Percentiles rank a stretch among this genome's conserved stretches.
These are phyloP conservation scores for Drosophila lutescens DNA, from an alignment of 2,888 invertebrate species.

Conservation along the genomic window DNA sequence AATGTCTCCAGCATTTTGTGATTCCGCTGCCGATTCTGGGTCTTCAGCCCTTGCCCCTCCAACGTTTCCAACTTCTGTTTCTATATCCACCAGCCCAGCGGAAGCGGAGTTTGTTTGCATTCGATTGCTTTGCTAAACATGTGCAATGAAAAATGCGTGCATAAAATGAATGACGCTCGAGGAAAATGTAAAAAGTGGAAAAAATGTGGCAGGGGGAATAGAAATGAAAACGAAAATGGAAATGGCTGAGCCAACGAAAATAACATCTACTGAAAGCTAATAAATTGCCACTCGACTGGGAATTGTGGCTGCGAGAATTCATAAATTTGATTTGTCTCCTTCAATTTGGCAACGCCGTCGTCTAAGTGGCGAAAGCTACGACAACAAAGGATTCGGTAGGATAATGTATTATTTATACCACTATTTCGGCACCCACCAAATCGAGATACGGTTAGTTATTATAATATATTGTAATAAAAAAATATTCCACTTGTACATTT, in stretches of 20 bases:
- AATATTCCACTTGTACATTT: too few species aligned
- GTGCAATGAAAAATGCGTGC: conserved; percentile 63
- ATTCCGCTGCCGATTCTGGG: conserved; percentile 20
- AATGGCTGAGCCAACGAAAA: conserved; percentile 23
- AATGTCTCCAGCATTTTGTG: conserved; percentile 37
- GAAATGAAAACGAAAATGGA: conserved; percentile 9
- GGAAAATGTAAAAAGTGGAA: conserved; percentile 4
- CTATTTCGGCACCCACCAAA: neutral
- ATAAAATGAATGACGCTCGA: conserved; percentile 35
- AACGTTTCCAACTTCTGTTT: neutral
- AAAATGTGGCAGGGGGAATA: neutral
- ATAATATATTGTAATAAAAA: too few species aligned
- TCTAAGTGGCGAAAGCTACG: conserved; percentile 1
- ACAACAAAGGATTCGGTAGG: neutral
- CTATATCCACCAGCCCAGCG: neutral
- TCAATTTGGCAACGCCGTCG: conserved; percentile 4
- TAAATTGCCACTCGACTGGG: conserved; percentile 30
- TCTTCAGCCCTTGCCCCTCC: neutral
- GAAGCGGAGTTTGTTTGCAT: conserved; percentile 56
- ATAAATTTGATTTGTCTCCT: conserved; percentile 27
- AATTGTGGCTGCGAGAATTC: conserved; percentile 16
- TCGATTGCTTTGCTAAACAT: conserved; percentile 71
- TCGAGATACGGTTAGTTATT: too few species aligned
- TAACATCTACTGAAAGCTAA: conserved; percentile 23
- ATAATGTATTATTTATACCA: neutral